Evolutionary conservation across 2,888 invertebrate genomes (phyloP), one percentile per base, ranked within the genome.

Genomic region (Steinernema hermaphroditum): DNA sequence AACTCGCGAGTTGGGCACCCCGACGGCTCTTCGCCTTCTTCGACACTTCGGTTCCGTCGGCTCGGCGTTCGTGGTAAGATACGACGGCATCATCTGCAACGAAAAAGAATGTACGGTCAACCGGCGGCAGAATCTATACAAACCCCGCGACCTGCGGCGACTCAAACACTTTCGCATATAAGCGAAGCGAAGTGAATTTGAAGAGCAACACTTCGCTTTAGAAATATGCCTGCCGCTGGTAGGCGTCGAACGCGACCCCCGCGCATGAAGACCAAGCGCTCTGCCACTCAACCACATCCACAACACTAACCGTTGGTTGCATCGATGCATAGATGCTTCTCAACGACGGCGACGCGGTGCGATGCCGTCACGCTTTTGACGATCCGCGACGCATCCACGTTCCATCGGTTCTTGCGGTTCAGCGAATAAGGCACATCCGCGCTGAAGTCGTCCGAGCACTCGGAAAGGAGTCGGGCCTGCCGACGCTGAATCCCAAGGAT

Each of bases 341-440:
- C 76, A 43, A 74, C 43, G 43, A 50, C 76, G 27, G 72, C 29
- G 19, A 76, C 62, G 16, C 27, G 34, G 8, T 74, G 72, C n/a
- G 32, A 32, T n/a, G 19, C 69, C 6, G 16, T n/a, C 62, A 41
- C 37, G 29, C 0, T 22, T 16, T 32, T 68, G 27, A 76, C 27
- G 69, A 70, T 77, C 71, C 19, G 49, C 72, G 2, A 37, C 76
- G 41, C 57, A 29, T 78, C 75, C 69, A 76, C 75, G 34, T 81
- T 77, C 84, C 84, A 84, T 72, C 83, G 81, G 69, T 80, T 77
- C 74, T 82, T 80, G 68, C 81, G 81, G 74, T 84, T 84, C 70
- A 84, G 74, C 69, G 84, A 84, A 75, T 84, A 84, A 46, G 79
- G 77, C 72, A 84, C 82, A 69, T 77, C 76, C 37, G 75, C 22